phyloP scores from a whole-genome alignment of 2,888 invertebrate species.

The Chrysolina americana region DNA sequence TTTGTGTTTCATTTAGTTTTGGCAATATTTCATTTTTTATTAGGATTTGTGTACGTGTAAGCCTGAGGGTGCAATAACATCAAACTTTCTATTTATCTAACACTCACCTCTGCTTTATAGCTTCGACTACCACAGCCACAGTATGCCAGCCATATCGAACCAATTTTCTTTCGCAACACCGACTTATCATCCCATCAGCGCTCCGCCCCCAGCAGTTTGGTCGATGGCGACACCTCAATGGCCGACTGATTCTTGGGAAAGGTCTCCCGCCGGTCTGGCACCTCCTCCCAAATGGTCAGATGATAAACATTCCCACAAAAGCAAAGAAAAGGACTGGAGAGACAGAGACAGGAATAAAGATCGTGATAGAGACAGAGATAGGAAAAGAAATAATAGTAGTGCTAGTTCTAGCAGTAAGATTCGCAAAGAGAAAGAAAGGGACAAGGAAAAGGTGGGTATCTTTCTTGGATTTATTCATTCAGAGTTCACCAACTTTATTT shows the following conservation, averaged over 20 bases:
- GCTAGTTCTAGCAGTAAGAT: constrained; percentile 60
- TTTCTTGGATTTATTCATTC: too few species aligned
- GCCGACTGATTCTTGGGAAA: constrained; percentile 54
- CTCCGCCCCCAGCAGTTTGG: constrained; percentile 53
- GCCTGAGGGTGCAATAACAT: too few species aligned
- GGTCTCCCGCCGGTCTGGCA: constrained; percentile 48
- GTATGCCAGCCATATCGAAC: constrained; percentile 54
- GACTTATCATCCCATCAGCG: constrained; percentile 55
- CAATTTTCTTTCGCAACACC: constrained; percentile 61
- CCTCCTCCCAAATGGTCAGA: constrained; percentile 51
- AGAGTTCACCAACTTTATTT: too few species aligned
- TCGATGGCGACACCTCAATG: constrained; percentile 51
- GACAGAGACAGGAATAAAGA: constrained; percentile 43
- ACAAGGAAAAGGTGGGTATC: constrained; percentile 54
- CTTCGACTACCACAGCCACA: constrained; percentile 60
- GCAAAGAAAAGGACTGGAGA: constrained; percentile 46
- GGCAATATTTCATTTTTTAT: too few species aligned
- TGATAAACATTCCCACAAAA: constrained; percentile 43
- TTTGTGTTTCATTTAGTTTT: too few species aligned
- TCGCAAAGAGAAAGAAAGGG: constrained; percentile 55
- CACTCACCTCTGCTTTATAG: constrained; percentile 46
- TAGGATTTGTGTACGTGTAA: too few species aligned
- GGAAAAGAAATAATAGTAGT: constrained; percentile 67
- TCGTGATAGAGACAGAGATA: constrained; percentile 61
- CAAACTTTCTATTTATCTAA: too few species aligned